Evolutionary conservation across 2,113 vertebrate species (phyloP).

Genomic region (Salvelinus fontinalis): DNA sequence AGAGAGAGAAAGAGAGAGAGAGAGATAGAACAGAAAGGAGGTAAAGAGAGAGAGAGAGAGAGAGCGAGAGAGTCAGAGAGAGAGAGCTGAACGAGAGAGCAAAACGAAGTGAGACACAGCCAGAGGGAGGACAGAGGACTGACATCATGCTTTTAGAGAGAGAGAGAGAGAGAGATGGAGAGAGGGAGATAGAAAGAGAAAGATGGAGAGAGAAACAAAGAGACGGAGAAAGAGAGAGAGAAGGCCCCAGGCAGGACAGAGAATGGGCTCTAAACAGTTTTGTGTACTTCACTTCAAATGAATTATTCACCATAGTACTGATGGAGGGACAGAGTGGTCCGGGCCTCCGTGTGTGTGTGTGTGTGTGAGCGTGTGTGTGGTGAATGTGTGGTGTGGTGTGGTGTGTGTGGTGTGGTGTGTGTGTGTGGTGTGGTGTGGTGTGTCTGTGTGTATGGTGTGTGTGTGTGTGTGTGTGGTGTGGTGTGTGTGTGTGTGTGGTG

Average conservation of each 20-base stretch:
- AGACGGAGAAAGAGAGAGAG: slow-evolving; percentile 59
- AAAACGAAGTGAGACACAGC: slow-evolving; percentile 46
- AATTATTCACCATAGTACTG: slow-evolving; percentile 67
- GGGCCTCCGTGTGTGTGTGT: slow-evolving; percentile 33
- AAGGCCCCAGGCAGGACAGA: slow-evolving; percentile 46
- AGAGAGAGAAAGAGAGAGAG: neutral
- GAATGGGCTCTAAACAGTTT: slow-evolving; percentile 62
- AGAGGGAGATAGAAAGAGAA: too few species aligned
- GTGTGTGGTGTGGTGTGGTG: neutral
- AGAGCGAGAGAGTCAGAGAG: neutral
- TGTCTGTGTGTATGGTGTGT: neutral
- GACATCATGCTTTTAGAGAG: slow-evolving; percentile 73
- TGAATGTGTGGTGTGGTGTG: neutral
- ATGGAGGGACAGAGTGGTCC: slow-evolving; percentile 59
- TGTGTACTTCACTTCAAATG: slow-evolving; percentile 66
- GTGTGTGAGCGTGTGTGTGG: slow-evolving; percentile 52
- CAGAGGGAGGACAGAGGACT: slow-evolving; percentile 20
- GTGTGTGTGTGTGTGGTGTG: too few species aligned
- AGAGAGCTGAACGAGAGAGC: too few species aligned
- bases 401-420: neutral
- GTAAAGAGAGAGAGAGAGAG: too few species aligned
- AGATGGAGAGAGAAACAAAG: slow-evolving; percentile 11
- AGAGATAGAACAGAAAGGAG: too few species aligned
- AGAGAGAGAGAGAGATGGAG: too few species aligned
- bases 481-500: too few species aligned